A percentile compares a stretch with the other conserved stretches of the same genome.
Evolutionary conservation across 2,113 vertebrate species (phyloP).

Genomic region (Chloebia gouldiae): DNA sequence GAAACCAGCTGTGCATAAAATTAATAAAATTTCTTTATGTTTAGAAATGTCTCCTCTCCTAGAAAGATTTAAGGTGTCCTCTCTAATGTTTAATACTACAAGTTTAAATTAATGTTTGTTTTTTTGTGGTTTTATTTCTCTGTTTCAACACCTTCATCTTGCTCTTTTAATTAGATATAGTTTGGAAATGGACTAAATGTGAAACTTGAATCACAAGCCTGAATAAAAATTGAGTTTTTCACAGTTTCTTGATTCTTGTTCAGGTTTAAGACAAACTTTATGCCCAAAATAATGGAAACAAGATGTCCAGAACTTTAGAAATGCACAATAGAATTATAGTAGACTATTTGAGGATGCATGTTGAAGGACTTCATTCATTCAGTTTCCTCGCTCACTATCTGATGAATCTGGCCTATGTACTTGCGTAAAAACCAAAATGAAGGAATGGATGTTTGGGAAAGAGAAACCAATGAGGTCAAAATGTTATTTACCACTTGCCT

Average conservation of each 20-base stretch:
- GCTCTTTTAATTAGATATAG: neutral
- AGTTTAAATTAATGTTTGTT: neutral
- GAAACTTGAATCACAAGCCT: neutral
- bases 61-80: neutral
- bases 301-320: neutral
- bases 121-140: neutral
- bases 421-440: neutral
- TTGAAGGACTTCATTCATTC: neutral
- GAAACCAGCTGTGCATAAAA: neutral
- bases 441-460: neutral
- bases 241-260: neutral
- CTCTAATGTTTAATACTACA: neutral
- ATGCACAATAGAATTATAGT: neutral
- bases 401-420: neutral
- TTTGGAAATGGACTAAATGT: neutral
- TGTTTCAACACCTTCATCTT: neutral
- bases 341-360: neutral
- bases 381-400: neutral
- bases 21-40: neutral
- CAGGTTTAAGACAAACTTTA: neutral
- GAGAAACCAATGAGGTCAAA: neutral
- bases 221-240: neutral
- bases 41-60: neutral
- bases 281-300: neutral
- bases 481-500: neutral